Conservation (phyloP, 2,797 vertebrate genomes). For the Poeciliopsis gracilis region DNA sequence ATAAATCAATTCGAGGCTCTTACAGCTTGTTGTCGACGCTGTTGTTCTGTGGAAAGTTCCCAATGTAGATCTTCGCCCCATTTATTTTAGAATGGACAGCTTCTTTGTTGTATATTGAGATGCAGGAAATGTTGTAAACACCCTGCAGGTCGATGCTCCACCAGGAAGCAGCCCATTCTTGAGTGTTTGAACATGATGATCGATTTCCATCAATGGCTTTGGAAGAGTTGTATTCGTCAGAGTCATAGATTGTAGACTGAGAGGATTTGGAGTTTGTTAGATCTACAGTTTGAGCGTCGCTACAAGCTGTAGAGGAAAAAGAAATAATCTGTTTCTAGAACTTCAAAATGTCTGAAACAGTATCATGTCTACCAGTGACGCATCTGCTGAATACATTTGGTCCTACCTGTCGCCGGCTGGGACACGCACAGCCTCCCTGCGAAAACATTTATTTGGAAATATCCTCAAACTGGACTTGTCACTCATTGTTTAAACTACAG, state of each 20-base stretch:
- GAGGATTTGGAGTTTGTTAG: accelerated
- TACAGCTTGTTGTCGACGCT: not conserved
- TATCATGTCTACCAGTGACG: not conserved
- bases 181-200: accelerated
- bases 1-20: not conserved
- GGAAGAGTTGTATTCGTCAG: accelerated
- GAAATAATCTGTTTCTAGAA: not conserved
- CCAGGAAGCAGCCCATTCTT: accelerated
- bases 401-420: not conserved
- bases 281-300: accelerated
- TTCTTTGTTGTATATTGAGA: accelerated
- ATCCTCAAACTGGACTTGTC: no score
- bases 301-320: not conserved
- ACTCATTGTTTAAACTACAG: no score
- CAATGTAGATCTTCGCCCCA: not conserved
- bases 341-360: not conserved
- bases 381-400: not conserved
- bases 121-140: constrained; percentile 6
- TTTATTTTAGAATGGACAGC: accelerated
- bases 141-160: constrained; percentile 28
- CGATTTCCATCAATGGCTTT: not conserved
- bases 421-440: not conserved
- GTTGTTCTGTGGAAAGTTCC: not conserved
- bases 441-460: not conserved
- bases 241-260: accelerated